These are phyloP conservation scores for Dryas iulia DNA, from an alignment of 1,140 invertebrate species.

Conservation along the genomic window DNA sequence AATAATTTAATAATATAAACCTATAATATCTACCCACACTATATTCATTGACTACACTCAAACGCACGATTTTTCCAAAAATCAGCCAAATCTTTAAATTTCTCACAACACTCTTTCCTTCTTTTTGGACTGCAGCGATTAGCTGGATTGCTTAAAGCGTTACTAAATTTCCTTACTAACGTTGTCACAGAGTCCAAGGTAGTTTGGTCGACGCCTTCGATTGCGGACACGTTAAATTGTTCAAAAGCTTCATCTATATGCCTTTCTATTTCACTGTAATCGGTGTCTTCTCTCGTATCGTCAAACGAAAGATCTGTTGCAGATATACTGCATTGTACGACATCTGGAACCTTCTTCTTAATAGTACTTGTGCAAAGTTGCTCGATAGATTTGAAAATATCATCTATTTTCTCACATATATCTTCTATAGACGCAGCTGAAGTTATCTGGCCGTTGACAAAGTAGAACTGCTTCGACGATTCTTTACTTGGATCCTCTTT, in stretches of 20 bases:
- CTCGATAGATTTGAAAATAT: constrained; percentile 68
- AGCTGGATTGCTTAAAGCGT: constrained; percentile 44
- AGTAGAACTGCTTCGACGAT: constrained; percentile 48
- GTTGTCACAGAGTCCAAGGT: constrained; percentile 58
- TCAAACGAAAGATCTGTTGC: constrained; percentile 57
- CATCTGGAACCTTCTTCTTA: constrained; percentile 45
- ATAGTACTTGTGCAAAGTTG: constrained; percentile 49
- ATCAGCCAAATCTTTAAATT: constrained; percentile 59
- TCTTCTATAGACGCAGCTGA: constrained; percentile 63
- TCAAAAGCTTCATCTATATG: constrained; percentile 65
- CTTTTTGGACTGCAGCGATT: constrained; percentile 49
- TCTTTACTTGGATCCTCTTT: constrained; percentile 36
- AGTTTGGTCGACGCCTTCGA: constrained; percentile 40
- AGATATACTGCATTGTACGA: constrained; percentile 61
- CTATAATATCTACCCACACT: constrained; percentile 11
- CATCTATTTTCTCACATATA: constrained; percentile 63
- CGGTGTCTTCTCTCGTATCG: constrained; percentile 45
- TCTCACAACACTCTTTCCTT: constrained; percentile 49
- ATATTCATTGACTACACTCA: constrained; percentile 16
- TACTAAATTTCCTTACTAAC: constrained; percentile 60
- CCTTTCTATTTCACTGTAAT: constrained; percentile 46
- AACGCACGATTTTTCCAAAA: constrained; percentile 59
- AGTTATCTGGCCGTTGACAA: constrained; percentile 53
- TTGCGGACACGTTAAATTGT: constrained; percentile 47
- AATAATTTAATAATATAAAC: background rate